Evolutionary conservation across 2,888 invertebrate genomes (phyloP), one percentile per base, ranked within the genome.

Genomic region (Chrysolina haemoptera): DNA sequence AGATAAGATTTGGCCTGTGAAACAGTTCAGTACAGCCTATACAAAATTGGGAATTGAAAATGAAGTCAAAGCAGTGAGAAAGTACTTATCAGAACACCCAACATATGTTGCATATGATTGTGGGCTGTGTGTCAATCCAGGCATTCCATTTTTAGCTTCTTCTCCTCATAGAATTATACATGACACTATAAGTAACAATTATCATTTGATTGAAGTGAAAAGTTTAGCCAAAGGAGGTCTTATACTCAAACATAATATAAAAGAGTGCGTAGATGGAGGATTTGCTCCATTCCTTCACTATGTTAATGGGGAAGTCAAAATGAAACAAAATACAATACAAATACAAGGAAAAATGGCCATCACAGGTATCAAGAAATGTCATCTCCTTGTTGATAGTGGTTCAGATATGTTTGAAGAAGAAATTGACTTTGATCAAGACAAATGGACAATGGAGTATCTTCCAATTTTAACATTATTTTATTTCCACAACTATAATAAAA

Each of bases 381-480:
- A 62, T 35, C 2, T 62, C 27, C 9, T 62, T 11, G 62, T 62
- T 4, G 62, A 62, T 35, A 62, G 62, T 62, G 3, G 12, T 6
- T 12, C 11, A 6, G 35, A 62, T 62, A 16, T 62, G 9, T 62
- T 62, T n/a, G 40, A 12, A 35, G 35, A 62, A 14, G 40, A n/a
- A 35, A 62, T 27, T 14, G 62, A 62, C 27, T 62, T 62, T 62
- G 35, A 62, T 62, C 27, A 62, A 62, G 12, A 35, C 62, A 12
- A 9, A 27, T 62, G 62, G 62, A n/a, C 14, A 35, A n/a, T 11
- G 12, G 12, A 62, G 62, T 12, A n/a, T 62, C 27, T 62, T 12
- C 62, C 62, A 3, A 62, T 62, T 62, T n/a, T 62, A 6, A 62
- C 62, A 35, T 10, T 4, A 35, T 62, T 62, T 62, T 62, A 62